Evolutionary conservation across 2,113 vertebrate species (phyloP).

Genomic region (Parotia lawesii): DNA sequence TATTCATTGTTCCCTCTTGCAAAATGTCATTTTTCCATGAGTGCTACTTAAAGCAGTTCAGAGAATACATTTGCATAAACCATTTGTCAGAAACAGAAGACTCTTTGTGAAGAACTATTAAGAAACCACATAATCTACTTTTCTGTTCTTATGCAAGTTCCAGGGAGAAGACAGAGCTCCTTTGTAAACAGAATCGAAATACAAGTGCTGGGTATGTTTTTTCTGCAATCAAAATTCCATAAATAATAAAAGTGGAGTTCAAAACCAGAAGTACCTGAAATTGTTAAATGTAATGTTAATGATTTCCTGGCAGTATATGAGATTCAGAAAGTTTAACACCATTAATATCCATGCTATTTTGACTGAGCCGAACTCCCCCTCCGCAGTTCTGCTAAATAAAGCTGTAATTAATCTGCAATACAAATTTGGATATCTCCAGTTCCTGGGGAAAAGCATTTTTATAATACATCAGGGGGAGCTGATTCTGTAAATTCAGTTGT

Average conservation of each 20-base stretch:
- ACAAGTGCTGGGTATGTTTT: constrained; percentile 34
- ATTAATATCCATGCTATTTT: neutral
- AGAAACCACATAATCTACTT: constrained; percentile 56
- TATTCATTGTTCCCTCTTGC: constrained; percentile 51
- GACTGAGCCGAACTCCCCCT: neutral
- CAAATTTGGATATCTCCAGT: constrained; percentile 9
- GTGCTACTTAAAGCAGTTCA: neutral
- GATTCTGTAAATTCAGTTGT: constrained; percentile 31
- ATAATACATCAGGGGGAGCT: constrained; percentile 8
- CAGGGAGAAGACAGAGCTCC: constrained; percentile 49
- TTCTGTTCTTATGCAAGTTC: constrained; percentile 53
- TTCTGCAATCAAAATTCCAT: constrained; percentile 56
- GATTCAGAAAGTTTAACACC: constrained; percentile 10
- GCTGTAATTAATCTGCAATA: constrained; percentile 24
- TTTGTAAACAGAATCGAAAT: constrained; percentile 64
- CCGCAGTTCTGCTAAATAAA: neutral
- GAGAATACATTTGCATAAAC: constrained; percentile 68
- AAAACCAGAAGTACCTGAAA: constrained; percentile 47
- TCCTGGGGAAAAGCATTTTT: constrained; percentile 39
- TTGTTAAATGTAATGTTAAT: constrained; percentile 40
- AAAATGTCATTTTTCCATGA: constrained; percentile 45
- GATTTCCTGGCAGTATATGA: constrained; percentile 43
- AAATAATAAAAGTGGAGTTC: constrained; percentile 57
- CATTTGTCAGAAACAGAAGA: constrained; percentile 67
- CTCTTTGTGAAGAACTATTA: constrained; percentile 60